phyloP scores from a whole-genome alignment of 2,113 vertebrate species.

The Aythya baeri region DNA sequence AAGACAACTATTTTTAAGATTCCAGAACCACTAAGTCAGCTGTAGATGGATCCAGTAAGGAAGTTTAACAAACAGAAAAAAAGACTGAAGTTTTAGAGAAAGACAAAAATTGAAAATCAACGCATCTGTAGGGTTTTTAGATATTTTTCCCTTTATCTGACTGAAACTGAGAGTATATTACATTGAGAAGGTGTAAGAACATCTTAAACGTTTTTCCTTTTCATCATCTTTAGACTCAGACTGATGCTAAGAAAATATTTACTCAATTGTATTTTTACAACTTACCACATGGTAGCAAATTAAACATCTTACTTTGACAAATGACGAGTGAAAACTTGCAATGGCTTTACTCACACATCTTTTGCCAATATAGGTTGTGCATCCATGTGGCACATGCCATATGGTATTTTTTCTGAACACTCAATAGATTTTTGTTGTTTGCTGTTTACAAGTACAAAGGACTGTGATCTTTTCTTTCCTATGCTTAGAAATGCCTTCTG shows the following conservation, averaged over 20 bases:
- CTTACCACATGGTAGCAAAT: neutral
- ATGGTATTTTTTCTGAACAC: conserved; percentile 6
- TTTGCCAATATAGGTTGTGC: conserved; percentile 2
- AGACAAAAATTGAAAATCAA: neutral
- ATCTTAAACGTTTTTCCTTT: neutral
- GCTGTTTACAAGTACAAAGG: conserved; percentile 29
- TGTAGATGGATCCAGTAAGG: neutral
- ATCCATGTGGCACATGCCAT: neutral
- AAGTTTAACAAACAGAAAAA: neutral
- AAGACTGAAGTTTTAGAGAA: neutral
- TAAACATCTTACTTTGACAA: conserved; percentile 34
- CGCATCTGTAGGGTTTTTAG: neutral
- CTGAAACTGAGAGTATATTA: neutral
- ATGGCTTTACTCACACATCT: neutral
- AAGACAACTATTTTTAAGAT: neutral
- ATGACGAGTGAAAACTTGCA: neutral
- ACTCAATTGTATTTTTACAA: neutral
- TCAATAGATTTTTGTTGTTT: conserved; percentile 40
- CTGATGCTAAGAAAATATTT: neutral
- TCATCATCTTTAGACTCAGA: neutral
- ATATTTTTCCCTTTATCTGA: neutral
- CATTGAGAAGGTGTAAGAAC: neutral
- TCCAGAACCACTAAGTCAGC: neutral
- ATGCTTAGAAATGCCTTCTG: neutral
- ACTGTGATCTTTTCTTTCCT: neutral